A percentile compares a stretch with the other conserved stretches of the same genome.
Conservation (phyloP, 2,113 vertebrate species). For the Rhizomys pruinosus region DNA sequence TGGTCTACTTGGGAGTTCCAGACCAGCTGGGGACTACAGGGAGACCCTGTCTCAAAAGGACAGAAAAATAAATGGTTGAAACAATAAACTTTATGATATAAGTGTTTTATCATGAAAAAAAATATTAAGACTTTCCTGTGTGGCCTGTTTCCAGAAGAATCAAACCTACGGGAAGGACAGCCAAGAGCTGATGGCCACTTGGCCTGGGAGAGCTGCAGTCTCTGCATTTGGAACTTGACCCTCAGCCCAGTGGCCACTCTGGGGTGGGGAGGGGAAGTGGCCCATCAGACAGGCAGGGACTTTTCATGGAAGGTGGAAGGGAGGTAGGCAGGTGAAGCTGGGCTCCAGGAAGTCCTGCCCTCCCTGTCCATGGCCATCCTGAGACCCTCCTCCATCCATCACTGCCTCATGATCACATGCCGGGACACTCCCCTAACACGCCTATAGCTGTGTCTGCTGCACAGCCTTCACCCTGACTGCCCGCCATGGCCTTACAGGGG, state of each 20-base stretch:
- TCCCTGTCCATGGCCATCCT: neutral
- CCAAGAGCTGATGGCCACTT: neutral
- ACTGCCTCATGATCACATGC: neutral
- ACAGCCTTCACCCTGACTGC: neutral
- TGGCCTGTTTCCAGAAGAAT: neutral
- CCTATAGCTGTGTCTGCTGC: too few species aligned
- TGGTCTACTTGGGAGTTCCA: too few species aligned
- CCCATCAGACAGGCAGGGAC: neutral
- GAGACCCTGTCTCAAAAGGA: too few species aligned
- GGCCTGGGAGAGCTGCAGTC: neutral
- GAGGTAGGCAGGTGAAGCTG: neutral
- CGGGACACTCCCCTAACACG: fast-evolving
- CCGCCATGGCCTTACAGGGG: neutral
- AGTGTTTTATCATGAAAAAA: neutral
- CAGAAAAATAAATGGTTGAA: too few species aligned
- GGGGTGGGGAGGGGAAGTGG: neutral
- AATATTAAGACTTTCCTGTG: neutral
- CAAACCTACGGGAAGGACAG: neutral
- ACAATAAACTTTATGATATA: neutral
- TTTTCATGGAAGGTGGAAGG: too few species aligned
- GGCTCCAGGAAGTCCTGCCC: neutral
- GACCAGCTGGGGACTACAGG: too few species aligned
- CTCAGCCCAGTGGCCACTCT: neutral
- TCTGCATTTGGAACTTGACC: neutral
- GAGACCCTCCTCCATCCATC: neutral